Evolutionary conservation across 2,888 invertebrate species (phyloP).

Genomic region (Spilarctia lutea): DNA sequence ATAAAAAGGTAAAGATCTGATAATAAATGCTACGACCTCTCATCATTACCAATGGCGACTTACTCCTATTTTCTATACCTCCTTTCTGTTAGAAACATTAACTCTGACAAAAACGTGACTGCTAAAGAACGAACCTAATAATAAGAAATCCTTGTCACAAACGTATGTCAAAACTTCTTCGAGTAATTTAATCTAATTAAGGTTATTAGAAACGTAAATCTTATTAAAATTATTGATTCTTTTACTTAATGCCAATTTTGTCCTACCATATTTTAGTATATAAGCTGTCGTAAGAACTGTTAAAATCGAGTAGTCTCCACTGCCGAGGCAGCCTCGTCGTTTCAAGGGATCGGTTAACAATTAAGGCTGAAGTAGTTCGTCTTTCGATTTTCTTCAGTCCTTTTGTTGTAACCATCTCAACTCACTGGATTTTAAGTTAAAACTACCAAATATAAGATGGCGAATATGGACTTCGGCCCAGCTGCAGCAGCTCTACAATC

Average conservation of each 20-base stretch:
- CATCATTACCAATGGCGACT: not conserved
- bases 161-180: not conserved
- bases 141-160: not conserved
- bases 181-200: not conserved
- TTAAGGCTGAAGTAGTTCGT: conserved; percentile 86
- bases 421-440: not conserved
- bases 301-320: conserved; percentile 80
- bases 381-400: conserved; percentile 86
- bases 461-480: conserved; percentile 76
- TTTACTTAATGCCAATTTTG: conserved; percentile 66
- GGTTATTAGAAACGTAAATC: conserved; percentile 52
- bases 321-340: conserved; percentile 71
- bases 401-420: conserved; percentile 78
- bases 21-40: too few species aligned
- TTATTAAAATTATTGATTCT: conserved; percentile 84
- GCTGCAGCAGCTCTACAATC: conserved; percentile 80
- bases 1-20: too few species aligned
- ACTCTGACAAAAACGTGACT: not conserved
- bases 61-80: not conserved
- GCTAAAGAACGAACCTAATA: not conserved
- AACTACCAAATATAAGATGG: conserved; percentile 59
- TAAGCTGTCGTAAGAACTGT: conserved; percentile 60
- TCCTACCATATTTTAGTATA: conserved; percentile 74
- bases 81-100: not conserved
- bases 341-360: conserved; percentile 72